Conservation (phyloP, 2,113 vertebrate species). For the Lucifuga dentata region DNA sequence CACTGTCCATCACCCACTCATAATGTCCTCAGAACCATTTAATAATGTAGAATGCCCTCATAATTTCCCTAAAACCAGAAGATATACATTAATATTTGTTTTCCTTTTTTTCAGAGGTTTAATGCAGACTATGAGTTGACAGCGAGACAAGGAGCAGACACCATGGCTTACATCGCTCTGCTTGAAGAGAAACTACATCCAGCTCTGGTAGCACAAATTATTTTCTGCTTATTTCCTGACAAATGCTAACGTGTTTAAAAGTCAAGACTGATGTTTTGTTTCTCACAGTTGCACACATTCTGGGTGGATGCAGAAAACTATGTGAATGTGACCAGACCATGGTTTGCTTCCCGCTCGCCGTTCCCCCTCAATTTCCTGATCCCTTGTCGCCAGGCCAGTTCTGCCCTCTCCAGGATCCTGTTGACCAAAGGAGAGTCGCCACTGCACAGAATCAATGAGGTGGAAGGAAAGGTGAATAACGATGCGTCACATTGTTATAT, state of each 20-base stretch:
- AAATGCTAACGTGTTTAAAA: background rate
- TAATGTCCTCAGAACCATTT: background rate
- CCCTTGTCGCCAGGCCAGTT: conserved; percentile 87
- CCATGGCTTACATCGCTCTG: conserved; percentile 95
- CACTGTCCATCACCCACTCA: background rate
- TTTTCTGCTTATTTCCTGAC: background rate
- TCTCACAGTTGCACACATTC: conserved; percentile 93
- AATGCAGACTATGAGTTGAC: conserved; percentile 95
- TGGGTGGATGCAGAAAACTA: conserved; percentile 98
- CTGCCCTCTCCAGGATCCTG: conserved; percentile 90
- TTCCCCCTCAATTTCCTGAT: conserved; percentile 93
- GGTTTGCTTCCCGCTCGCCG: conserved; percentile 93
- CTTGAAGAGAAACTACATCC: conserved; percentile 94
- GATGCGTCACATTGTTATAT: background rate
- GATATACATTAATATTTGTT: background rate
- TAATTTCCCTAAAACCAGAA: background rate
- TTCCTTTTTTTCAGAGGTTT: conserved; percentile 85
- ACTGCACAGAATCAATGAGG: conserved; percentile 87
- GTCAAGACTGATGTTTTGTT: conserved; percentile 10
- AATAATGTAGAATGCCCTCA: no score
- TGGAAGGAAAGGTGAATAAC: conserved; percentile 91
- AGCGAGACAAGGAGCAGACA: conserved; percentile 95
- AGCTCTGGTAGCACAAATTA: conserved; percentile 84
- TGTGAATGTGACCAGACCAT: conserved; percentile 91
- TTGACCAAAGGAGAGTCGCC: conserved; percentile 91